Conservation (phyloP, 2,113 vertebrate genomes). For the Callipepla californica region DNA sequence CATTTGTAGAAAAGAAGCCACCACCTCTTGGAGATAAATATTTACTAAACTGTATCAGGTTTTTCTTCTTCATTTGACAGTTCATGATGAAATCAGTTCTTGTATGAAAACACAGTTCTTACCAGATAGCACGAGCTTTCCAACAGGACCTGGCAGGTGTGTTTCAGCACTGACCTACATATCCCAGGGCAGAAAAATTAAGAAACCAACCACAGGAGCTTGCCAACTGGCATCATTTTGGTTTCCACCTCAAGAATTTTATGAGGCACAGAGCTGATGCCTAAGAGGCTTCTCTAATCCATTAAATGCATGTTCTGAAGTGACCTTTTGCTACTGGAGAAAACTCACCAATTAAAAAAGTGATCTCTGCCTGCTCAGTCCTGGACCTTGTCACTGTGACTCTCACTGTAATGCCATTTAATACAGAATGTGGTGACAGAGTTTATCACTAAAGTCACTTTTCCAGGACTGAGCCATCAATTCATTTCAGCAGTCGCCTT, state of each 20-base stretch:
- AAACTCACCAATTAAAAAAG: neutral
- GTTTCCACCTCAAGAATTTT: neutral
- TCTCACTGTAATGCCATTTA: neutral
- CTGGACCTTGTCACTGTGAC: neutral
- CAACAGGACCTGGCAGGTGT: neutral
- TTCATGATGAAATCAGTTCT: neutral
- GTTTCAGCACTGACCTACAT: neutral
- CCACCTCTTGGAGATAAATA: neutral
- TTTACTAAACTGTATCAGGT: neutral
- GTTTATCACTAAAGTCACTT: neutral
- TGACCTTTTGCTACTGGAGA: slow-evolving; percentile 1
- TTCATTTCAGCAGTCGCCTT: slow-evolving; percentile 23
- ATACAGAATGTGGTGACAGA: slow-evolving; percentile 3
- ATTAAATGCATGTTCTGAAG: slow-evolving; percentile 21
- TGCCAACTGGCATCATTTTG: neutral
- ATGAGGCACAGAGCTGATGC: neutral
- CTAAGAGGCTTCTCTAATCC: neutral
- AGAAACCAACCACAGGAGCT: neutral
- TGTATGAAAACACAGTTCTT: neutral
- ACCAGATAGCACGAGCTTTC: neutral
- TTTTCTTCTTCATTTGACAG: neutral
- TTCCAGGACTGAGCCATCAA: slow-evolving; percentile 1
- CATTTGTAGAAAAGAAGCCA: neutral
- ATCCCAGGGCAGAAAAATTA: neutral
- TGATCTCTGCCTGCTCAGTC: neutral